These are phyloP conservation scores for Drosophila peninsularis DNA, from an alignment of 2,888 invertebrate genomes.

Conservation along the genomic window DNA sequence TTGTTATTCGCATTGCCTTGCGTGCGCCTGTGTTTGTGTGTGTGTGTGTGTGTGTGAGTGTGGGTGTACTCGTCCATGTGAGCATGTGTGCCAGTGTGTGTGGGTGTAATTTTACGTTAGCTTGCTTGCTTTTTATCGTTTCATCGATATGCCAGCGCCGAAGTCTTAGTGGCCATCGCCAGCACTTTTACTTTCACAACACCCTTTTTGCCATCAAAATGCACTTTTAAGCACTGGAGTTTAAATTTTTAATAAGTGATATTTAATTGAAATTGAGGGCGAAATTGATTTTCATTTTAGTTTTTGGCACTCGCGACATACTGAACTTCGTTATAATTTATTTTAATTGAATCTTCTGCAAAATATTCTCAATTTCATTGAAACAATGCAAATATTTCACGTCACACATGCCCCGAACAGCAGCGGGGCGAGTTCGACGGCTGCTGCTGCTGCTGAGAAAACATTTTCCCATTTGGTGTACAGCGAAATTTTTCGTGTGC, in stretches of 20 bases:
- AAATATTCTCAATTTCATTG: conserved; percentile 13
- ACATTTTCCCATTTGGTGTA: conserved; percentile 75
- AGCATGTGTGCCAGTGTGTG: conserved; percentile 29
- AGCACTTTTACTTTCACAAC: conserved; percentile 77
- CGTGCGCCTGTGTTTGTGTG: conserved; percentile 32
- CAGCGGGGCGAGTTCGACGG: conserved; percentile 29
- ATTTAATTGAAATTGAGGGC: neutral
- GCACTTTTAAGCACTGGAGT: conserved; percentile 27
- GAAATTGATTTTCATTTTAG: neutral
- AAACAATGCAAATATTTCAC: conserved; percentile 32
- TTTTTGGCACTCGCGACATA: conserved; percentile 19
- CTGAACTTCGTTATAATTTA: neutral
- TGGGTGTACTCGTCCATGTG: conserved; percentile 31
- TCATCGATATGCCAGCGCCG: conserved; percentile 61
- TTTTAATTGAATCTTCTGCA: neutral
- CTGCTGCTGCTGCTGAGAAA: conserved; percentile 48
- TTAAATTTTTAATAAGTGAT: conserved; percentile 19
- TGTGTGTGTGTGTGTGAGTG: conserved; percentile 21
- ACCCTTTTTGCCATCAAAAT: conserved; percentile 29
- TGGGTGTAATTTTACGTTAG: conserved; percentile 56
- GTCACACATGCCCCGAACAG: conserved; percentile 30
- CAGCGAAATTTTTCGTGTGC: conserved; percentile 73
- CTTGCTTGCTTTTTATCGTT: conserved; percentile 59
- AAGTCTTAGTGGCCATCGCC: conserved; percentile 24
- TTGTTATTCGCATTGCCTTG: conserved; percentile 17